These are phyloP conservation scores for Drosophila insularis DNA, from an alignment of 1,140 invertebrate species.

Conservation along the genomic window DNA sequence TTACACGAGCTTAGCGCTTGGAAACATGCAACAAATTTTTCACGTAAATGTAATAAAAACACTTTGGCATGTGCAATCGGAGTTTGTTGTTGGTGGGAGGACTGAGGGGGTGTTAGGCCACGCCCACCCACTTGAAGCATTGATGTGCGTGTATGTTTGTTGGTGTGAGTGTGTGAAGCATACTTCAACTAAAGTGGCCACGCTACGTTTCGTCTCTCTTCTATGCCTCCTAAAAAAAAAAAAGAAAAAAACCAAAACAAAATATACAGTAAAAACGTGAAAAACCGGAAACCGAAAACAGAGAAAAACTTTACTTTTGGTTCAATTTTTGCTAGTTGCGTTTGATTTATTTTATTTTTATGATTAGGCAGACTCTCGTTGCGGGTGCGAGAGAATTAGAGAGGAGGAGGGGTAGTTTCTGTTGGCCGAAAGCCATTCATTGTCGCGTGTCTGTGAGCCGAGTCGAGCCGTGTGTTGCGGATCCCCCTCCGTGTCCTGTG, in stretches of 20 bases:
- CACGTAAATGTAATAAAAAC: constrained; percentile 82
- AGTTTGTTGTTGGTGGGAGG: background rate
- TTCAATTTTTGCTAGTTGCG: constrained; percentile 46
- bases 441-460: constrained; percentile 46
- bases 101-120: background rate
- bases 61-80: constrained; percentile 61
- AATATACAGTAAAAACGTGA: constrained; percentile 6
- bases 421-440: constrained; percentile 22
- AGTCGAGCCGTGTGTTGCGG: constrained; percentile 43
- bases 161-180: constrained; percentile 36
- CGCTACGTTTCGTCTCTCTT: constrained; percentile 40
- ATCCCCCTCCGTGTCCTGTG: constrained; percentile 32
- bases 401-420: background rate
- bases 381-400: constrained; percentile 28
- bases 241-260: background rate
- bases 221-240: constrained; percentile 26
- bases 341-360: constrained; percentile 79
- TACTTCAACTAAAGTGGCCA: constrained; percentile 54
- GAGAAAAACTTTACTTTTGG: background rate
- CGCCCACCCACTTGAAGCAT: constrained; percentile 55
- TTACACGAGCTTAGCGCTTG: constrained; percentile 50
- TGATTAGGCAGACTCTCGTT: constrained; percentile 75
- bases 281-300: background rate
- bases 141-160: constrained; percentile 13
- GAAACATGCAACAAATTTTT: constrained; percentile 79